These are phyloP conservation scores for Cheirogaleus major DNA, from an alignment of 2,797 vertebrate genomes.

Conservation along the genomic window DNA sequence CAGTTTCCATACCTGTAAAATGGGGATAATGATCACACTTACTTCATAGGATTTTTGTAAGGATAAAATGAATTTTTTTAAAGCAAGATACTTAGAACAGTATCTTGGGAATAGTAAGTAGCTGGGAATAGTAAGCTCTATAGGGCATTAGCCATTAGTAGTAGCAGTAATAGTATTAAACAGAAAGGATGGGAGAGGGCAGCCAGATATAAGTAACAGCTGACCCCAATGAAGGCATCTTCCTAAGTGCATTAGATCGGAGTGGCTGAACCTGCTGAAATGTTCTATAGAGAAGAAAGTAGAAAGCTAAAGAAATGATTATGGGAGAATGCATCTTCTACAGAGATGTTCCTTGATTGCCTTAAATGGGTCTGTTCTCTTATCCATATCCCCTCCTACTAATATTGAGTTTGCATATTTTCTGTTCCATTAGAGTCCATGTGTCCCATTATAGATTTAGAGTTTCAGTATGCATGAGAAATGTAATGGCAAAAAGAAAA, in stretches of 20 bases:
- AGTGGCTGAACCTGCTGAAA: not conserved
- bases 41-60: not conserved
- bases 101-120: too few species aligned
- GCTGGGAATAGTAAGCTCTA: not conserved
- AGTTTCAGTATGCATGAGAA: not conserved
- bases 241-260: not conserved
- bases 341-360: not conserved
- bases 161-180: not conserved
- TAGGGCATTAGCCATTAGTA: not conserved
- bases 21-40: not conserved
- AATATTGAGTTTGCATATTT: not conserved
- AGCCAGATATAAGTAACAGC: not conserved
- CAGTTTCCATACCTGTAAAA: constrained; percentile 8
- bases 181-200: not conserved
- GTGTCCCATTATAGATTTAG: not conserved
- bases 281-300: not conserved
- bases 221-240: not conserved
- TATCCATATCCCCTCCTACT: not conserved
- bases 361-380: not conserved
- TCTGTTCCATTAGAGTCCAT: not conserved
- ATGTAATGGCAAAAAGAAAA: not conserved
- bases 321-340: not conserved
- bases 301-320: not conserved
- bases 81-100: not conserved
- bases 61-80: not conserved